phyloP scores from a whole-genome alignment of 2,888 invertebrate species.

The Lepidocyrtoides sp. region DNA sequence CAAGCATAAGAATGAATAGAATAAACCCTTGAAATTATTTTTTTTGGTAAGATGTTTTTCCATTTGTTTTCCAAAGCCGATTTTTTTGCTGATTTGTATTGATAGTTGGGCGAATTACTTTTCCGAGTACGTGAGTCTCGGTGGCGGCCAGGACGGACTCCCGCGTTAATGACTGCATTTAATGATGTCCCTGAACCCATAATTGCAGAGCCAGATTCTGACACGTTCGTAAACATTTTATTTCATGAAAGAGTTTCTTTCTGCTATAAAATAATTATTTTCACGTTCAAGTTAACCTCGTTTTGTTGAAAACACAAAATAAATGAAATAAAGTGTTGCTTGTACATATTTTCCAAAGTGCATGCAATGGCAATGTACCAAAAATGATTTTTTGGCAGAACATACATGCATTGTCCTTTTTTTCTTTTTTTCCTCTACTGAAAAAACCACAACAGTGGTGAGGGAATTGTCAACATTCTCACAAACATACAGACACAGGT shows the following conservation, averaged over 20 bases:
- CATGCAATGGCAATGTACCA: constrained; percentile 50
- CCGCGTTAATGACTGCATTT: constrained; percentile 69
- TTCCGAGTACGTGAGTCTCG: constrained; percentile 78
- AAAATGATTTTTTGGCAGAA: constrained; percentile 44
- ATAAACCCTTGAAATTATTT: not conserved
- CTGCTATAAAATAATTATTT: constrained; percentile 6
- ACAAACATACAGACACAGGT: constrained; percentile 76
- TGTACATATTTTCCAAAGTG: not conserved
- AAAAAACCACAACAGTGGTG: constrained; percentile 61
- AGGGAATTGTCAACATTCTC: constrained; percentile 76
- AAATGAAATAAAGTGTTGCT: not conserved
- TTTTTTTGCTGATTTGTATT: not conserved
- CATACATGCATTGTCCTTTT: constrained; percentile 26
- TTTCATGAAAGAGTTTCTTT: not conserved
- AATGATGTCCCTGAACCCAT: constrained; percentile 76
- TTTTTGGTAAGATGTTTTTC: too few species aligned
- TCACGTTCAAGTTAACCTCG: not conserved
- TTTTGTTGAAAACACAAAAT: not conserved
- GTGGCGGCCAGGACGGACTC: constrained; percentile 70
- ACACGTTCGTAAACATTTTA: constrained; percentile 44
- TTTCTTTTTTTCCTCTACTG: not conserved
- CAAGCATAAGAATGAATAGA: not conserved
- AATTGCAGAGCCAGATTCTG: constrained; percentile 65
- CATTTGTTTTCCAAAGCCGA: not conserved
- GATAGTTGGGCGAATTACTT: constrained; percentile 68